Evolutionary conservation across 2,888 invertebrate genomes (phyloP).

Genomic region (Teleiodes luculella): DNA sequence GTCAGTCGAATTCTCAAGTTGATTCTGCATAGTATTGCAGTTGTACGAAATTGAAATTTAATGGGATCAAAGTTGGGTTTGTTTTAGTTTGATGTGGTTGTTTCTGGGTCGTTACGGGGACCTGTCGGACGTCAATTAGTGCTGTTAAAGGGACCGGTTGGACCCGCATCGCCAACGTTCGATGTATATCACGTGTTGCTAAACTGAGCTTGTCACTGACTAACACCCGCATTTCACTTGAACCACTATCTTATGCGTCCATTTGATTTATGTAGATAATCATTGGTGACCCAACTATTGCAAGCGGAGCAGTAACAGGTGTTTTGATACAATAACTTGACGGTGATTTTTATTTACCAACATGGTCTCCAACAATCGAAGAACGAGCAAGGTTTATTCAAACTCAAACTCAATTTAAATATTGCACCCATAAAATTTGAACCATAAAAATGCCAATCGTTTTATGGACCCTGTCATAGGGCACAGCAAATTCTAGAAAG

Average conservation of each 20-base stretch:
- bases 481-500: too few species aligned
- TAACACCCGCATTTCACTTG: conserved; percentile 41
- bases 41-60: conserved; percentile 49
- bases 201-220: conserved; percentile 36
- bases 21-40: conserved; percentile 43
- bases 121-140: conserved; percentile 71
- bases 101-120: conserved; percentile 35
- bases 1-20: conserved; percentile 50
- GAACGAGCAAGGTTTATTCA: too few species aligned
- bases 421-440: too few species aligned
- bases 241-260: not conserved
- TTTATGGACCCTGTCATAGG: too few species aligned
- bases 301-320: too few species aligned
- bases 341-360: too few species aligned
- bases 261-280: not conserved
- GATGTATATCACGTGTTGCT: conserved; percentile 47
- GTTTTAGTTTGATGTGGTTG: conserved; percentile 29
- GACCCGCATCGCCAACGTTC: conserved; percentile 43
- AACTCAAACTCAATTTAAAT: too few species aligned
- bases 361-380: too few species aligned
- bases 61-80: conserved; percentile 34
- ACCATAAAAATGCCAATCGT: too few species aligned
- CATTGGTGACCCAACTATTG: not conserved
- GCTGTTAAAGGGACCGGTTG: conserved; percentile 57
- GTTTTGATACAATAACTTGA: too few species aligned